Percentiles rank a stretch among this genome's conserved stretches.
Conservation (phyloP, 1,140 invertebrate species). For the Drosophila seguyi region DNA sequence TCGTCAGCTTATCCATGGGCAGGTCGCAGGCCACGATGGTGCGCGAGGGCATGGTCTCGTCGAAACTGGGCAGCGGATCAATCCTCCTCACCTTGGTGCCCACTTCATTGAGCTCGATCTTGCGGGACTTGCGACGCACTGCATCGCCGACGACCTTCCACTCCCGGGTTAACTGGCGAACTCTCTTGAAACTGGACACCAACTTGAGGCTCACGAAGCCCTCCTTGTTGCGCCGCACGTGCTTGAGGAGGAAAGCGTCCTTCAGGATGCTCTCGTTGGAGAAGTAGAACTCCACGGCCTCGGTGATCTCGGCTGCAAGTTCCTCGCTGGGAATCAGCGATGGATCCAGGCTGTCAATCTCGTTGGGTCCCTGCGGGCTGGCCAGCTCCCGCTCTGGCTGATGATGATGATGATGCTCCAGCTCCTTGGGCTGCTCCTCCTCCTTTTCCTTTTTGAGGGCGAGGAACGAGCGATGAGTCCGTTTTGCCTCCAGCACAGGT, state of each 20-base stretch:
- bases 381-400: conserved; percentile 3
- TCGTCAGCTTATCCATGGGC: conserved; percentile 92
- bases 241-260: conserved; percentile 97
- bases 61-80: conserved; percentile 94
- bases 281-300: conserved; percentile 97
- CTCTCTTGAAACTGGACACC: conserved; percentile 96
- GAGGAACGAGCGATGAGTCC: conserved; percentile 76
- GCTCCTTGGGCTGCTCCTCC: conserved; percentile 28
- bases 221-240: conserved; percentile 96
- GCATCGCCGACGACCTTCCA: conserved; percentile 96
- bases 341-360: conserved; percentile 69
- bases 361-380: conserved; percentile 48
- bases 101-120: conserved; percentile 95
- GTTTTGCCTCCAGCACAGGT: conserved; percentile 60
- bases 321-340: conserved; percentile 88
- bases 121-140: conserved; percentile 90
- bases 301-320: conserved; percentile 90
- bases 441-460: conserved; percentile 65
- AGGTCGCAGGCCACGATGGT: conserved; percentile 95
- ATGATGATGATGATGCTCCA: not conserved
- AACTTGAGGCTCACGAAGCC: conserved; percentile 97
- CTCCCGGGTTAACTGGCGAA: conserved; percentile 96
- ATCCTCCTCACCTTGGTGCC: conserved; percentile 95
- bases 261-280: conserved; percentile 97
- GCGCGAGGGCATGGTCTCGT: conserved; percentile 95